Conservation (phyloP, 2,888 invertebrate genomes). For the Leptopterna dolabrata region DNA sequence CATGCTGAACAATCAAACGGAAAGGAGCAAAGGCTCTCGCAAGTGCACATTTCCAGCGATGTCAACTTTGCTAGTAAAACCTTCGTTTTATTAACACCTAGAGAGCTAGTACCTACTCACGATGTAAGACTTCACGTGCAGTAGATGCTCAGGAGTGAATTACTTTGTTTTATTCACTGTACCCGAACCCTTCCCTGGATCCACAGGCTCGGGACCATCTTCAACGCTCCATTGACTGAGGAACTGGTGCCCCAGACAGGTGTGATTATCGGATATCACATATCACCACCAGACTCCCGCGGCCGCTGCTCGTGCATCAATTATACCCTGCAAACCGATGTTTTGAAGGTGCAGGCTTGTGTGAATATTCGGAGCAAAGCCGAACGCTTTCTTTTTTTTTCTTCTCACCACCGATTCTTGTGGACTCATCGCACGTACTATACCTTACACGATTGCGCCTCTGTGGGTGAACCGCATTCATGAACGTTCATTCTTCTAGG, state of each 20-base stretch:
- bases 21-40: too few species aligned
- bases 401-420: neutral
- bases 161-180: too few species aligned
- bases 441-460: neutral
- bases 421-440: too few species aligned
- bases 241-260: neutral
- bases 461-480: neutral
- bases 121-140: too few species aligned
- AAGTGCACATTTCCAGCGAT: too few species aligned
- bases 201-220: neutral
- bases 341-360: neutral
- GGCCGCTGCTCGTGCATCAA: neutral
- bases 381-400: neutral
- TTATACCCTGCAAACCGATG: neutral
- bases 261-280: neutral
- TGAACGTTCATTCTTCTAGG: too few species aligned
- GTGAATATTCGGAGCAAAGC: conserved; percentile 3
- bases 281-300: neutral
- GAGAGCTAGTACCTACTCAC: too few species aligned
- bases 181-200: too few species aligned
- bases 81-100: too few species aligned
- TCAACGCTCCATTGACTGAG: conserved; percentile 28
- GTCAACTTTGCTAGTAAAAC: too few species aligned
- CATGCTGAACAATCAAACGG: too few species aligned
- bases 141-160: too few species aligned